Conservation (phyloP, 92 coral and sea anemone genomes). For the Parazoanthus atlanticus region DNA sequence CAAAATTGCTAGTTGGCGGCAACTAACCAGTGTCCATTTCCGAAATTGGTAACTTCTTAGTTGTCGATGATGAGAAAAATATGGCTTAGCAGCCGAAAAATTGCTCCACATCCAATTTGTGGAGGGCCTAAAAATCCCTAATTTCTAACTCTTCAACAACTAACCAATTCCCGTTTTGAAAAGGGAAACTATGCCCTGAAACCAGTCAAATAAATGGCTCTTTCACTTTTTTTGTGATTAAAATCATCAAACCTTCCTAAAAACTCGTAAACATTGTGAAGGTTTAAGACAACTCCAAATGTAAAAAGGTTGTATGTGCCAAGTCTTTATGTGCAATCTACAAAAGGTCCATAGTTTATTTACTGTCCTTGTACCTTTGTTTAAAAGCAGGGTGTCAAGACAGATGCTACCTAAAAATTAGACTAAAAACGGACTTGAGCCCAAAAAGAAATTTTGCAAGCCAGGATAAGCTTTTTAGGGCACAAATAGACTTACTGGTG, state of each 20-base stretch:
- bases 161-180: background rate
- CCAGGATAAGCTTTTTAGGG: slow-evolving; percentile 5
- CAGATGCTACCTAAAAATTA: slow-evolving; percentile 8
- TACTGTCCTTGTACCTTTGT: slow-evolving; percentile 19
- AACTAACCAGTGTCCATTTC: slow-evolving; percentile 3
- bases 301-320: slow-evolving; percentile 9
- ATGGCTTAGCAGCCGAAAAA: background rate
- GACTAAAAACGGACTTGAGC: background rate
- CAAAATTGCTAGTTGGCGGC: slow-evolving; percentile 1
- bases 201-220: background rate
- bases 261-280: slow-evolving; percentile 4
- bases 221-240: slow-evolving; percentile 12
- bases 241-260: slow-evolving; percentile 1
- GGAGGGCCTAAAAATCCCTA: too few relatives aligned
- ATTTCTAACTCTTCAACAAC: background rate
- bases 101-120: too few relatives aligned
- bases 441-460: background rate
- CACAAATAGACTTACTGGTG: background rate
- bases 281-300: background rate
- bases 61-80: slow-evolving; percentile 1
- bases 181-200: slow-evolving; percentile 11
- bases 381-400: background rate
- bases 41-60: background rate
- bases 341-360: background rate
- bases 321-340: background rate